Percentiles rank a stretch among this genome's conserved stretches.
Evolutionary conservation across 2,888 invertebrate genomes (phyloP).

Genomic region (Megamerina dolium): DNA sequence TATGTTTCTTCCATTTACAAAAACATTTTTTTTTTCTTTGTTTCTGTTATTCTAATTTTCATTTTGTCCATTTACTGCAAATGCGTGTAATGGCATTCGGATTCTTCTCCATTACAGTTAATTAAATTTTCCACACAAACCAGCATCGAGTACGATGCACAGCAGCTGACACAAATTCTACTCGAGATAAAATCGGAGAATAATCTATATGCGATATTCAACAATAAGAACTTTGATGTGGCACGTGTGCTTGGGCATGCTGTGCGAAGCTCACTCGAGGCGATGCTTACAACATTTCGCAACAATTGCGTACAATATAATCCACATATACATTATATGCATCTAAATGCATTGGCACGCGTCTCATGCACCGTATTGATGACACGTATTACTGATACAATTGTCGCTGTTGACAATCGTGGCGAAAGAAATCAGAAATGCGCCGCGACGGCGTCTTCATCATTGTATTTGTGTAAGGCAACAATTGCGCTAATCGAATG

Average conservation of each 20-base stretch:
- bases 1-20: too few relatives aligned
- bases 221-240: slow-evolving; percentile 48
- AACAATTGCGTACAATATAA: slow-evolving; percentile 47
- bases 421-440: not conserved
- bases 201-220: slow-evolving; percentile 51
- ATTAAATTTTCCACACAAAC: slow-evolving; percentile 43
- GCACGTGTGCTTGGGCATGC: slow-evolving; percentile 52
- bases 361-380: slow-evolving; percentile 39
- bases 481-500: slow-evolving; percentile 37
- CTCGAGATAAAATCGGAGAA: slow-evolving; percentile 47
- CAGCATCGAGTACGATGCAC: slow-evolving; percentile 31
- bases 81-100: too few relatives aligned
- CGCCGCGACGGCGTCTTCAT: not conserved
- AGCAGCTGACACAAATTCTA: slow-evolving; percentile 39
- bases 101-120: slow-evolving; percentile 33
- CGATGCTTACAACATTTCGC: slow-evolving; percentile 50
- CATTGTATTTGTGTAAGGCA: slow-evolving; percentile 23
- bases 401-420: not conserved
- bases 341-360: slow-evolving; percentile 44
- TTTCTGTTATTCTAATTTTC: not conserved
- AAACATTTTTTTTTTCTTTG: not conserved
- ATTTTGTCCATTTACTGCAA: too few relatives aligned
- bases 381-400: slow-evolving; percentile 23
- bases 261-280: slow-evolving; percentile 52
- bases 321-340: slow-evolving; percentile 49